A percentile compares a stretch with the other conserved stretches of the same genome.
Evolutionary conservation across 2,113 vertebrate species (phyloP).

Genomic region (Phalacrocorax brasilianus): DNA sequence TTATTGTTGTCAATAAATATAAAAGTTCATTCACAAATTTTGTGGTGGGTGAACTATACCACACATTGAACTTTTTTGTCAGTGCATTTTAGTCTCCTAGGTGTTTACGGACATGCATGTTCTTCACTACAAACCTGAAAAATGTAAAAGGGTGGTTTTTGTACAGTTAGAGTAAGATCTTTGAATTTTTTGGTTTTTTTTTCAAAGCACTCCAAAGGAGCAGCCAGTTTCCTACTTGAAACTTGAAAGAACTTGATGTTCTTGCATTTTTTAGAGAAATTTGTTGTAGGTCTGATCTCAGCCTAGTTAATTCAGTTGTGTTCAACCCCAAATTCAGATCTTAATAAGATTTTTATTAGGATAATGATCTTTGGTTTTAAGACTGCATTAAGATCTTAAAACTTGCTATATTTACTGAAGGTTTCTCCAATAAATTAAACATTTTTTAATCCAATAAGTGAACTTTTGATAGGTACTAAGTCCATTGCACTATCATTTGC

Average conservation of each 20-base stretch:
- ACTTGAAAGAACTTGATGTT: neutral
- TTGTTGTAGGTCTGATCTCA: neutral
- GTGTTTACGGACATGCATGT: neutral
- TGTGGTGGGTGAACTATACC: neutral
- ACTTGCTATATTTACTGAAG: neutral
- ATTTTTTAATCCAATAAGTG: neutral
- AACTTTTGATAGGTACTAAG: neutral
- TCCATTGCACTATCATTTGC: neutral
- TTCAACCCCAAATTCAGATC: neutral
- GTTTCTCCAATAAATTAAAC: neutral
- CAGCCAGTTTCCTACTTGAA: neutral
- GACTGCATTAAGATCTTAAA: neutral
- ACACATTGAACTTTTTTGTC: neutral
- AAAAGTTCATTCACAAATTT: neutral
- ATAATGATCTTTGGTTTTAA: neutral
- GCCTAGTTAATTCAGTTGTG: neutral
- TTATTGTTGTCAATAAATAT: neutral
- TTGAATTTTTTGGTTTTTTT: neutral
- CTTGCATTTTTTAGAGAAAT: neutral
- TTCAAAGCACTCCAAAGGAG: neutral
- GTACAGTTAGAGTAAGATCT: neutral
- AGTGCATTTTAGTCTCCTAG: neutral
- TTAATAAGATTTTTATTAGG: neutral
- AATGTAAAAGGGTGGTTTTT: neutral
- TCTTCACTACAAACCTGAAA: neutral